Base-by-base conservation (phyloP, 2,113 vertebrate species). In the Rhagologus leucostigma region DNA sequence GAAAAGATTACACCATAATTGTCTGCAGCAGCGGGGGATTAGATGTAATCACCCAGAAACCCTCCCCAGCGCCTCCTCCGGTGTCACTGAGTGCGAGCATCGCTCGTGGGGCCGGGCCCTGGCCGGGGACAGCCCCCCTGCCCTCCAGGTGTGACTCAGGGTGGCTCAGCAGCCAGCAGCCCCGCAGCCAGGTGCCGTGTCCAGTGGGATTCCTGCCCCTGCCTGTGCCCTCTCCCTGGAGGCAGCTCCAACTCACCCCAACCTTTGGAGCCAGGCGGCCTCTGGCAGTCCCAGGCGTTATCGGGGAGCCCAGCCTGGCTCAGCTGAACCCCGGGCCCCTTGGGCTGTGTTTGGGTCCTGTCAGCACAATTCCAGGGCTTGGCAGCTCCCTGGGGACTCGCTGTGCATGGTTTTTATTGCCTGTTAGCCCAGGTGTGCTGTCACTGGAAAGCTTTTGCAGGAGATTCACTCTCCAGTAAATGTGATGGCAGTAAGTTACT, bases 271-370 rank as follows among this genome's bases (percentile, higher is more conserved):
- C 67, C 0, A 2, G 80, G 73, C 52, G 10, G 89, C 33, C 3
- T 21, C 68, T 30, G 44, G 8, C 52, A 5, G 39, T 5, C 14
- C 11, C 1, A 1, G 2, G 5, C 0, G 0, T 20, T 42, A 23
- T 1, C 0, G 0, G 55, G 6, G 64, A 56, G 80, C 17, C 63
- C 62, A 10, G 32, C 76, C 56, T 4, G 53, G 27, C 81, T 75
- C 81, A 7, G 84, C 6, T 82, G 74, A 87, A 49, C 69, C 50
- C 18, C 21, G 5, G 10, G 41, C 30, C 70, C 68, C 57, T 23
- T 1, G 41, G 47, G 50, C 59, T 39, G 1, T 6, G 71, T 30
- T 76, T 68, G 10, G 17, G 12, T 62, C 16, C 80, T 11, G 9
- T 44, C 79, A 53, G 86, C 67, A 2, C 39, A 35, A 6, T 63